These are phyloP conservation scores for Idaea dimidiata DNA, from an alignment of 2,888 invertebrate genomes.

Conservation along the genomic window DNA sequence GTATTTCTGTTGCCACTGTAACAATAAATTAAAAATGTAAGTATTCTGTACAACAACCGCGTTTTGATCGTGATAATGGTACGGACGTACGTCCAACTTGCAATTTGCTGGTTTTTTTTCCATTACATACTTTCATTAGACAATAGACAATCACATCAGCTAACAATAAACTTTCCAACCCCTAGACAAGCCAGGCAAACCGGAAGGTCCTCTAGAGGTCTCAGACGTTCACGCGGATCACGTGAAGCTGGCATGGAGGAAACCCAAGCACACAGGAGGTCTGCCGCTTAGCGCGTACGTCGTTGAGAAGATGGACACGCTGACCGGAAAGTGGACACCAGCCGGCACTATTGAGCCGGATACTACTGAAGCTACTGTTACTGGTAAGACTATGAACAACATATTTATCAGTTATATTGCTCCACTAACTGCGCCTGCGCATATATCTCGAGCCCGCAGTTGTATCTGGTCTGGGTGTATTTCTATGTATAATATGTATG, in stretches of 20 bases:
- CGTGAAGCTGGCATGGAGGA: constrained; percentile 95
- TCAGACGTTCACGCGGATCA: constrained; percentile 95
- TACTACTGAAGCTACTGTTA: constrained; percentile 90
- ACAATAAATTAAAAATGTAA: no score
- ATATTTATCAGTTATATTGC: no score
- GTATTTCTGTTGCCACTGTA: no score
- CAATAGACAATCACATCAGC: background rate
- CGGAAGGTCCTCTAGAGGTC: constrained; percentile 95
- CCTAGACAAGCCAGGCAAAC: constrained; percentile 90
- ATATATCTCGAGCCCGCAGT: no score
- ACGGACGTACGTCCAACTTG: no score
- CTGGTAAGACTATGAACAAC: constrained; percentile 56
- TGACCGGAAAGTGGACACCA: constrained; percentile 93
- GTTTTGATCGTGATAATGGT: no score
- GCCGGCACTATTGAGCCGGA: constrained; percentile 92
- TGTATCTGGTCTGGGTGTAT: no score
- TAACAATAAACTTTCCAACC: background rate
- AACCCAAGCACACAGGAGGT: constrained; percentile 98
- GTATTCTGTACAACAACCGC: no score
- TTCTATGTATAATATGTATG: no score
- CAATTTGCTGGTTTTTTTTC: no score
- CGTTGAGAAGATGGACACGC: constrained; percentile 96
- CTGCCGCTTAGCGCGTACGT: constrained; percentile 94
- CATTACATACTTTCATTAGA: no score
- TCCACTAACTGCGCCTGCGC: no score